phyloP scores from a whole-genome alignment of 2,888 invertebrate species.

The Himalopsyche kuldschensis region DNA sequence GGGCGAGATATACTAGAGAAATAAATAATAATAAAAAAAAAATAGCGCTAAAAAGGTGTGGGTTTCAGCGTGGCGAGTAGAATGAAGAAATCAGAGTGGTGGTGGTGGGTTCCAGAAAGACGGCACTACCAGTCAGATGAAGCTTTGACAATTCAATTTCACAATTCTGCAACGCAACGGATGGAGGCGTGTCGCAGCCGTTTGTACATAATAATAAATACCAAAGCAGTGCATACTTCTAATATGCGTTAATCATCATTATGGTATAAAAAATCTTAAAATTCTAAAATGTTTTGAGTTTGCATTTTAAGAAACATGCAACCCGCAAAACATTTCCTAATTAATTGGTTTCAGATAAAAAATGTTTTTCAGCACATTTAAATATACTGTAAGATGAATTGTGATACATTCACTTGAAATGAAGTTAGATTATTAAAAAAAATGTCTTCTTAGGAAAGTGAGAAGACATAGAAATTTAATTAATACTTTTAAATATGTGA shows the following conservation, averaged over 20 bases:
- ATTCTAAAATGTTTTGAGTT: too few relatives aligned
- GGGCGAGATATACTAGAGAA: not conserved
- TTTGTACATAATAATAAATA: not conserved
- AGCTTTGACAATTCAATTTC: constrained; percentile 12
- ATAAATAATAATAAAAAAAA: not conserved
- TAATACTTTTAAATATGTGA: too few relatives aligned
- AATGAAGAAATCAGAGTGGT: not conserved
- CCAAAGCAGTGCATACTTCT: not conserved
- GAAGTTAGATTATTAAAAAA: too few relatives aligned
- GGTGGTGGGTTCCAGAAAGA: constrained; percentile 42
- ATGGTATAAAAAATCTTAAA: too few relatives aligned
- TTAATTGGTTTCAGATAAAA: too few relatives aligned
- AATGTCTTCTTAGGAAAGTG: too few relatives aligned
- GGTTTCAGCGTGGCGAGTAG: not conserved
- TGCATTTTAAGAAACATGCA: too few relatives aligned
- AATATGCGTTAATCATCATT: not conserved
- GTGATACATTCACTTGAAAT: too few relatives aligned
- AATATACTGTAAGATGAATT: too few relatives aligned
- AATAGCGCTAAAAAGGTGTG: not conserved
- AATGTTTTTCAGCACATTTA: too few relatives aligned
- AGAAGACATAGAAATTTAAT: too few relatives aligned
- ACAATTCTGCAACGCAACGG: not conserved
- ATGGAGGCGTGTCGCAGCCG: not conserved
- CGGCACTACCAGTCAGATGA: constrained; percentile 55
- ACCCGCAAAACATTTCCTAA: too few relatives aligned